phyloP scores from a whole-genome alignment of 2,113 vertebrate genomes.

The Apistogramma diplotaenia region DNA sequence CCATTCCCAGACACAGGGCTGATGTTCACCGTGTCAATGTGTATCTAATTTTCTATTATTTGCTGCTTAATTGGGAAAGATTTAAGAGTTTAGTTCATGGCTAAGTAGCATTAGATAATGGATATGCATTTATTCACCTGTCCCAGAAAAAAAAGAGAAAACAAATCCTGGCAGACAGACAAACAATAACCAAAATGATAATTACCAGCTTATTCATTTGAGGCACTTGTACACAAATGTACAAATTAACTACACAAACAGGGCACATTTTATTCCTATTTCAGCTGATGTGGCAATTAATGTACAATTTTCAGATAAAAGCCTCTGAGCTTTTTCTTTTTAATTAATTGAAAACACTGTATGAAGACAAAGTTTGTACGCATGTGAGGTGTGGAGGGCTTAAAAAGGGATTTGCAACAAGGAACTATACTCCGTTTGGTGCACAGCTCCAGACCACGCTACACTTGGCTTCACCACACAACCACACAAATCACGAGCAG shows the following conservation, averaged over 20 bases:
- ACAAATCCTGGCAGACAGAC: constrained; percentile 37
- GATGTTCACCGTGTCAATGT: constrained; percentile 36
- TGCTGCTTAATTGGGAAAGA: constrained; percentile 46
- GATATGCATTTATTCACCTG: constrained; percentile 47
- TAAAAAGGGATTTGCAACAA: constrained; percentile 3
- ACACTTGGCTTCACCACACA: not conserved
- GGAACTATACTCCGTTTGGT: not conserved
- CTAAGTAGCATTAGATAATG: constrained; percentile 42
- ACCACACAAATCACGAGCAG: not conserved
- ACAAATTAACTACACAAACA: constrained; percentile 38
- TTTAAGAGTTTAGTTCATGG: constrained; percentile 27
- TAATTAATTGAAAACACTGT: not conserved
- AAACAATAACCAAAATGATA: constrained; percentile 47
- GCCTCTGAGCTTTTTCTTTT: not conserved
- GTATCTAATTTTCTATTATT: constrained; percentile 35
- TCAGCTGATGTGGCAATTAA: constrained; percentile 33
- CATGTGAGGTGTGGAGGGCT: not conserved
- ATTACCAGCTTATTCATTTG: constrained; percentile 59
- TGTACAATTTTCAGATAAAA: not conserved
- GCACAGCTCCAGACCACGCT: not conserved
- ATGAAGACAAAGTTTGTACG: not conserved
- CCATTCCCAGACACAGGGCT: constrained; percentile 16
- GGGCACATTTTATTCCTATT: not conserved
- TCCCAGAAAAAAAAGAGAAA: not conserved
- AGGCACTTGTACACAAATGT: constrained; percentile 30